These are phyloP conservation scores for Cotesia glomerata DNA, from an alignment of 1,140 invertebrate species.

Conservation along the genomic window DNA sequence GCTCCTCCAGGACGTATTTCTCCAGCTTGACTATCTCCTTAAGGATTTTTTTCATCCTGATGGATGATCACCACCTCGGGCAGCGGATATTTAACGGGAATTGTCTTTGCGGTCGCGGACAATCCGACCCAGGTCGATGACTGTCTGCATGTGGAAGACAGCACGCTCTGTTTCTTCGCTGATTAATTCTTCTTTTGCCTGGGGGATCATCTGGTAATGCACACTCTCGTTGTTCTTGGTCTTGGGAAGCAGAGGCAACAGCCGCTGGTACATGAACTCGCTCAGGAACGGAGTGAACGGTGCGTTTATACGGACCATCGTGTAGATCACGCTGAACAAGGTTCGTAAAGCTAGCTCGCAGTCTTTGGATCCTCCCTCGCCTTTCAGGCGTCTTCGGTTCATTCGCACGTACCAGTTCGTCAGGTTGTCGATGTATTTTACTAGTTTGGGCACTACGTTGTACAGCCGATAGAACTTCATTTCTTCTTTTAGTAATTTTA, in stretches of 20 bases:
- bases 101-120: conserved; percentile 90
- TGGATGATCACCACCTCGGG: conserved; percentile 96
- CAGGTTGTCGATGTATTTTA: conserved; percentile 96
- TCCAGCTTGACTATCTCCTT: conserved; percentile 83
- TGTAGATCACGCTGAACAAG: conserved; percentile 86
- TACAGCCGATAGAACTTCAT: conserved; percentile 95
- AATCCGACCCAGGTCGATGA: conserved; percentile 93
- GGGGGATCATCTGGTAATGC: conserved; percentile 89
- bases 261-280: conserved; percentile 93
- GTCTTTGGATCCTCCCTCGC: conserved; percentile 80
- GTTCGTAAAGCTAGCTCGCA: conserved; percentile 86
- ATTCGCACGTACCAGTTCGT: conserved; percentile 99
- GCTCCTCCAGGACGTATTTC: conserved; percentile 89
- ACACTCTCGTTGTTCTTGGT: conserved; percentile 72
- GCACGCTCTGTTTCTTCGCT: conserved; percentile 87
- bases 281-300: conserved; percentile 98
- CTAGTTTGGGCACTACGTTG: conserved; percentile 90
- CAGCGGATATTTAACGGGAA: conserved; percentile 96
- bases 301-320: conserved; percentile 92
- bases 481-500: conserved; percentile 88
- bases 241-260: conserved; percentile 66
- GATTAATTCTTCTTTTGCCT: conserved; percentile 75
- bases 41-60: conserved; percentile 78
- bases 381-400: conserved; percentile 93
- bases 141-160: conserved; percentile 90